A percentile compares a stretch with the other conserved stretches of the same genome.
Evolutionary conservation across 2,113 vertebrate genomes (phyloP).

Genomic region (Mionectes macconnelli): DNA sequence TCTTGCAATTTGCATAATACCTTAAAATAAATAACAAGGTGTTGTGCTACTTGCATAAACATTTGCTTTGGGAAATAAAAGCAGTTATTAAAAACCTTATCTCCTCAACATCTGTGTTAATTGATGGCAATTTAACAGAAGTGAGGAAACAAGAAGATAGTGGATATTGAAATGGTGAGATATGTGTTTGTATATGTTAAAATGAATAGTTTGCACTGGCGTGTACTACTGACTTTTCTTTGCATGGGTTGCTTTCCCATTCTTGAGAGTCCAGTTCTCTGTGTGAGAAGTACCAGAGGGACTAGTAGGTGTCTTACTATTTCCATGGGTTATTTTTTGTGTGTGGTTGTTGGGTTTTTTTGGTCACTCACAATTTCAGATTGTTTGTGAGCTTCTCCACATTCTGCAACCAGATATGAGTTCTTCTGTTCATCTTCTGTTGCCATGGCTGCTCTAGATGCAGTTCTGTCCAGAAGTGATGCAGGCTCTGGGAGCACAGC

Average conservation of each 20-base stretch:
- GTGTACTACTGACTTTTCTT: neutral
- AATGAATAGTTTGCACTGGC: neutral
- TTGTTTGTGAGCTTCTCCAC: neutral
- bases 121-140: neutral
- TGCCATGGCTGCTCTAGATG: rapidly evolving
- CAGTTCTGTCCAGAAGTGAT: neutral
- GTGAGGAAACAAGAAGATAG: neutral
- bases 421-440: neutral
- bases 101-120: neutral
- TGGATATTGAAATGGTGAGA: neutral
- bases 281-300: neutral
- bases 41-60: neutral
- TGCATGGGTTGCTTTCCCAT: neutral
- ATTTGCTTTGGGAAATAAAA: neutral
- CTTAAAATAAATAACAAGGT: neutral
- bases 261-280: neutral
- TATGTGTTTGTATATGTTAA: neutral
- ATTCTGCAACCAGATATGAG: neutral
- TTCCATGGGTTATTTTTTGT: neutral
- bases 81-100: conserved; percentile 29
- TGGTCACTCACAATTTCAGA: neutral
- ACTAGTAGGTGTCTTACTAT: neutral
- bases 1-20: conserved; percentile 35
- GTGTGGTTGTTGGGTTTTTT: neutral
- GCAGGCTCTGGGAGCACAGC: neutral